Conservation (phyloP, 1,140 invertebrate genomes). For the Oryzaephilus surinamensis region DNA sequence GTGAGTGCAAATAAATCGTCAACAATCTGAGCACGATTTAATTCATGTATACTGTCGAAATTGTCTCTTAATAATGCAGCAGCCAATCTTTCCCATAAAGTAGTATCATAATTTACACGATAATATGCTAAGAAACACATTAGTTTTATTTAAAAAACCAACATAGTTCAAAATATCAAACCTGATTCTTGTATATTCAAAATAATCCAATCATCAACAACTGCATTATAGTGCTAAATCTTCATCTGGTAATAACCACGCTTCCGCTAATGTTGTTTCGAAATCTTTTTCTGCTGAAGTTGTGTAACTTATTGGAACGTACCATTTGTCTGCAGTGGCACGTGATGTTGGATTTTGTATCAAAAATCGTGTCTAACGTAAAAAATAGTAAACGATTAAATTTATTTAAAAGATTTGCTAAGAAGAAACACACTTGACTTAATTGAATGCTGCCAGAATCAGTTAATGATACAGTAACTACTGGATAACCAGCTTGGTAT, state of each 20-base stretch:
- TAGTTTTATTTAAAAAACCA: background rate
- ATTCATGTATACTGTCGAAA: slow-evolving; percentile 44
- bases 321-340: slow-evolving; percentile 37
- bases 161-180: slow-evolving; percentile 23
- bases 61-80: slow-evolving; percentile 39
- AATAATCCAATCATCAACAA: slow-evolving; percentile 55
- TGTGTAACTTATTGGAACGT: slow-evolving; percentile 50
- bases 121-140: slow-evolving; percentile 51
- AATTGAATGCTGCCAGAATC: slow-evolving; percentile 13
- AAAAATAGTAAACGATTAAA: slow-evolving; percentile 26
- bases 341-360: no score
- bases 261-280: slow-evolving; percentile 44
- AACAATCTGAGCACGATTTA: slow-evolving; percentile 70
- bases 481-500: slow-evolving; percentile 48
- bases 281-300: slow-evolving; percentile 31
- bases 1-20: slow-evolving; percentile 64
- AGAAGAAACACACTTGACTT: slow-evolving; percentile 11
- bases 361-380: slow-evolving; percentile 1
- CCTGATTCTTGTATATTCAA: slow-evolving; percentile 57
- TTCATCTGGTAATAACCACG: slow-evolving; percentile 33
- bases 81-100: slow-evolving; percentile 53
- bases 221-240: slow-evolving; percentile 21
- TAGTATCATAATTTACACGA: slow-evolving; percentile 65
- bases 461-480: slow-evolving; percentile 34
- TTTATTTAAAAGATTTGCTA: background rate